Percentiles rank a stretch among this genome's conserved stretches.
Conservation (phyloP, 2,797 vertebrate genomes). For the Poecilia wingei region DNA sequence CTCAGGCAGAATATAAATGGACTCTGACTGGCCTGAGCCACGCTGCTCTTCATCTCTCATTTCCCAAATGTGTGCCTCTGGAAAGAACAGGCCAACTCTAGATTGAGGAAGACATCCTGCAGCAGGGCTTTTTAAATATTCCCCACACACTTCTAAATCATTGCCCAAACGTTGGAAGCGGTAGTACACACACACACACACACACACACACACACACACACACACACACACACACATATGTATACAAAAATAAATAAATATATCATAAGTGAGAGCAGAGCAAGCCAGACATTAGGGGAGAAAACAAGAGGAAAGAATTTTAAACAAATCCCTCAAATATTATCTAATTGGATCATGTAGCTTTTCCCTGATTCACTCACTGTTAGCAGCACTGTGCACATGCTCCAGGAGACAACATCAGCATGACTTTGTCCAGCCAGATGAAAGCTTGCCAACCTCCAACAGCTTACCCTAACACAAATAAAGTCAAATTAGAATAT, state of each 20-base stretch:
- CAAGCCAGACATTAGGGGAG: not conserved
- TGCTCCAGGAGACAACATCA: slow-evolving; percentile 2
- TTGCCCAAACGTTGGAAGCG: slow-evolving; percentile 34
- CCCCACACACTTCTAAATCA: slow-evolving; percentile 41
- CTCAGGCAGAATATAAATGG: slow-evolving; percentile 76
- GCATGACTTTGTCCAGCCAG: slow-evolving; percentile 15
- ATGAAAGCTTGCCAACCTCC: slow-evolving; percentile 20
- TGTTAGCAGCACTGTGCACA: slow-evolving; percentile 18
- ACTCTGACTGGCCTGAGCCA: slow-evolving; percentile 51
- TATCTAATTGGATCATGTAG: slow-evolving; percentile 12
- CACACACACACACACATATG: too few species aligned
- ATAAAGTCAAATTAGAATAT: slow-evolving; percentile 26
- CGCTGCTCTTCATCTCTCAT: slow-evolving; percentile 69
- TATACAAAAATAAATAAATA: slow-evolving; percentile 3
- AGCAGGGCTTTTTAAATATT: slow-evolving; percentile 59
- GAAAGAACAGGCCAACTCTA: slow-evolving; percentile 47
- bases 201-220: too few species aligned
- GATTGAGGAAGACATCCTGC: slow-evolving; percentile 58
- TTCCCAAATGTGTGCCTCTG: slow-evolving; percentile 68
- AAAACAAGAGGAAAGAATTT: slow-evolving; percentile 2
- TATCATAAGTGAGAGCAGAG: not conserved
- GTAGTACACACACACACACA: not conserved
- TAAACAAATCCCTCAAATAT: slow-evolving; percentile 9
- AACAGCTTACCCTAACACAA: slow-evolving; percentile 6
- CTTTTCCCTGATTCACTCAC: slow-evolving; percentile 13